Evolutionary conservation across 2,113 vertebrate genomes (phyloP), one percentile per base, ranked within the genome.

Genomic region (Ailuropoda melanoleuca): DNA sequence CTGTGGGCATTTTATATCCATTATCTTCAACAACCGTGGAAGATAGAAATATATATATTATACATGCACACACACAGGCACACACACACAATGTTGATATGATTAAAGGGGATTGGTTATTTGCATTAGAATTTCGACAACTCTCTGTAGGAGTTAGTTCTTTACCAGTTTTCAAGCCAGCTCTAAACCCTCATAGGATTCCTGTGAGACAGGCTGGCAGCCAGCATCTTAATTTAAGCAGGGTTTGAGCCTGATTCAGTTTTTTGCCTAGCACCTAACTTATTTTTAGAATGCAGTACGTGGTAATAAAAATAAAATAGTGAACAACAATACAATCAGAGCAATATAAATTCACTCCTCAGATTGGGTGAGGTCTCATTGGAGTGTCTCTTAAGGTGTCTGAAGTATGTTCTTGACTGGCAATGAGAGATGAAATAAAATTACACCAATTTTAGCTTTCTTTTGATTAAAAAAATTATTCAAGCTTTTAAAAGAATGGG

Each of bases 211-310:
- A 70, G 81, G 29, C 68, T 96, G 75, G 80, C 48, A 14, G 64
- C 78, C 64, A 81, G 31, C 3, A 74, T 83, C 86, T 93, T 96
- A 91, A 93, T 46, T 48, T 24, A 97, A 70, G 46, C 62, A 88
- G n/a, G 39, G 5, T 55, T 87, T 80, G 66, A 95, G 75, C 14
- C 66, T 29, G 31, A 56, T 80, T 92, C 53, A 66, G 19, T 64
- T 95, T 88, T 97, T 88, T 96, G 62, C 75, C 74, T 95, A 78
- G 24, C 50, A 93, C 64, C 48, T 80, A 81, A 23, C 78, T 93
- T 95, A 96, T 93, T 93, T 96, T 97, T 82, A 88, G 96, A 88
- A 84, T 56, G n/a, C 2, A 66, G 26, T 50, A 26, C 56, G 74
- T 48, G 12, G 43, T 17, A 90, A 86, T 93, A 62, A 95, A 92